Evolutionary conservation across 1,140 invertebrate species (phyloP).

Genomic region (Tetramorium parvispinum): DNA sequence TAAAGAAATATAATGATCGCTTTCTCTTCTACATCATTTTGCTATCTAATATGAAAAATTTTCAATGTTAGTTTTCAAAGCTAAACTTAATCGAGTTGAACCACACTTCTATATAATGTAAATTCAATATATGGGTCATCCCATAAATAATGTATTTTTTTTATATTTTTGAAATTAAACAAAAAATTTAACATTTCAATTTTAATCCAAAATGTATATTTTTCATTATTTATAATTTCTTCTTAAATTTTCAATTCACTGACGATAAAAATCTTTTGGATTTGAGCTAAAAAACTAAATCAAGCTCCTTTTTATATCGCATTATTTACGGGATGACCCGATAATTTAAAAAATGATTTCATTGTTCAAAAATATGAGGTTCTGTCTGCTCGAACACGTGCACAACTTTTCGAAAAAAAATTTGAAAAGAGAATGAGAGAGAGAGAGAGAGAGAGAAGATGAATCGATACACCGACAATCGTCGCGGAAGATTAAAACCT

Average conservation of each 20-base stretch:
- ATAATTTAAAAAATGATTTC: neutral
- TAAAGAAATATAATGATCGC: neutral
- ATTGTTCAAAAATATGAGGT: neutral
- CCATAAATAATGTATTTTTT: no score
- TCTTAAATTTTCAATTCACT: no score
- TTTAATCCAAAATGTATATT: no score
- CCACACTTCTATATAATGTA: neutral
- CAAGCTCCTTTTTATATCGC: no score
- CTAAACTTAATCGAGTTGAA: neutral
- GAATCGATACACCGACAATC: neutral
- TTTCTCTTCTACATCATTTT: neutral
- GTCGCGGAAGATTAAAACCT: constrained; percentile 29
- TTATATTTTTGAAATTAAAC: no score
- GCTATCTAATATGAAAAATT: no score
- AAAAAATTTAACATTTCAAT: no score
- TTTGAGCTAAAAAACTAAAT: no score
- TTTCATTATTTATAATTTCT: no score
- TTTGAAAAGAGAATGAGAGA: neutral
- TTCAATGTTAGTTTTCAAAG: neutral
- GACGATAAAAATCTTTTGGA: no score
- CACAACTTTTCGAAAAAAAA: neutral
- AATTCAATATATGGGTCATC: no score
- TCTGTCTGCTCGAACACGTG: neutral
- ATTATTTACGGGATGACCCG: no score
- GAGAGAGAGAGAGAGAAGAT: neutral